Evolutionary conservation across 2,888 invertebrate species (phyloP).

Genomic region (Lasioglossum figueresi): DNA sequence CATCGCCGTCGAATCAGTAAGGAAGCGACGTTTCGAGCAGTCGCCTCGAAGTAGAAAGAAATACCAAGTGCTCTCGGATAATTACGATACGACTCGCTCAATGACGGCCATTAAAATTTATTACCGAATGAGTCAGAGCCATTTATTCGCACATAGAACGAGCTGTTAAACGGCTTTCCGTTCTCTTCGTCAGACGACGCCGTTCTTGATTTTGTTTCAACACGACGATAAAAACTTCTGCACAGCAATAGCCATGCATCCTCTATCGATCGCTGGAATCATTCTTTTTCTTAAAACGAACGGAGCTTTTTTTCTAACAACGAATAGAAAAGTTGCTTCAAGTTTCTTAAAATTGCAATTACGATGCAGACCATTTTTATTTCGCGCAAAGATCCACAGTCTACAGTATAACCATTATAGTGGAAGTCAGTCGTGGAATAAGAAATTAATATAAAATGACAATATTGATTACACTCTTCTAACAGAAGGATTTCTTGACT

Average conservation of each 20-base stretch:
- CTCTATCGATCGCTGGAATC: background rate
- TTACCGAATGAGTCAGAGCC: conserved; percentile 53
- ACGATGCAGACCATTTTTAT: too few relatives aligned
- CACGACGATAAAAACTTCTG: background rate
- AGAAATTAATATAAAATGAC: background rate
- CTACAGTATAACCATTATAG: too few relatives aligned
- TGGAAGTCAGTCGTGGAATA: too few relatives aligned
- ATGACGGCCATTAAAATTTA: conserved; percentile 61
- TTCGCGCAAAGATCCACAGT: too few relatives aligned
- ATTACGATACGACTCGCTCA: conserved; percentile 55
- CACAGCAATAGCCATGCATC: background rate
- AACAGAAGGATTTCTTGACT: background rate
- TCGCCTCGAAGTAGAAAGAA: conserved; percentile 43
- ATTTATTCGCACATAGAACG: conserved; percentile 54
- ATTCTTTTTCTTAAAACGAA: background rate
- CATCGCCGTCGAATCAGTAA: background rate
- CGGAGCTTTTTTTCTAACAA: background rate
- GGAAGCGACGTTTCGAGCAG: conserved; percentile 19
- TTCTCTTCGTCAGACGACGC: conserved; percentile 7
- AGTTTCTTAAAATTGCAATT: too few relatives aligned
- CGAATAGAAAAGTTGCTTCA: background rate
- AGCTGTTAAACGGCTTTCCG: conserved; percentile 36
- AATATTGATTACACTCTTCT: background rate
- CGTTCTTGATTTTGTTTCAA: background rate
- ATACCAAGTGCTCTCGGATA: conserved; percentile 54